A percentile compares a stretch with the other conserved stretches of the same genome.
Conservation (phyloP, 2,797 vertebrate genomes). For the Myotis vivesi region DNA sequence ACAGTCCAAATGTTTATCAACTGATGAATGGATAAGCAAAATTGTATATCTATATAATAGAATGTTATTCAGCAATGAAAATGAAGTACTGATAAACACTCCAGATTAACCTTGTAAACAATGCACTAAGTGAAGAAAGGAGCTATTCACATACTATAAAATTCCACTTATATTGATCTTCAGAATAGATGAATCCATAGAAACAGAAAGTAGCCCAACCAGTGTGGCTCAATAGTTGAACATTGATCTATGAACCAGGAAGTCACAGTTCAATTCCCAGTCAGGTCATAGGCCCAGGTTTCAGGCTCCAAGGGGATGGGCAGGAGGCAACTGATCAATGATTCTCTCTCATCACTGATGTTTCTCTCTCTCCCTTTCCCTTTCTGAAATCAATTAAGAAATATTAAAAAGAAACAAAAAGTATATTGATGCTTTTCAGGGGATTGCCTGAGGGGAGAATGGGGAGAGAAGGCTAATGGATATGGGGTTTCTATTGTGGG, state of each 20-base stretch:
- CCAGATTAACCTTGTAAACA: neutral
- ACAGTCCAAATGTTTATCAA: neutral
- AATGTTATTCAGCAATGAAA: constrained; percentile 10
- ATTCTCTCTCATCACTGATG: no score
- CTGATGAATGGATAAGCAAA: constrained; percentile 26
- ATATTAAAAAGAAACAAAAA: no score
- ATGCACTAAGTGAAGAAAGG: neutral
- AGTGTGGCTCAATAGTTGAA: no score
- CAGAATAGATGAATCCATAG: neutral
- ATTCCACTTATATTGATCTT: neutral
- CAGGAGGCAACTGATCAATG: no score
- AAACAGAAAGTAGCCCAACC: neutral
- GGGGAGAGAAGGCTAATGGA: neutral
- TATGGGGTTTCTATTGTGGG: neutral
- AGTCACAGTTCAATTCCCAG: no score
- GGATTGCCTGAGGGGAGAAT: neutral
- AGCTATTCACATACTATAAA: neutral
- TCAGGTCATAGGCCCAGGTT: no score
- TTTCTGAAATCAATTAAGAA: no score
- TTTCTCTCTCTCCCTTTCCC: no score
- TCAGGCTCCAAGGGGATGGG: no score
- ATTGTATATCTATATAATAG: neutral
- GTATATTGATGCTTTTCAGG: neutral
- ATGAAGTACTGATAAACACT: neutral
- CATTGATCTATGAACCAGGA: no score